Base-by-base conservation (phyloP, 2,797 vertebrate genomes). In the Syngnathus rostellatus region DNA sequence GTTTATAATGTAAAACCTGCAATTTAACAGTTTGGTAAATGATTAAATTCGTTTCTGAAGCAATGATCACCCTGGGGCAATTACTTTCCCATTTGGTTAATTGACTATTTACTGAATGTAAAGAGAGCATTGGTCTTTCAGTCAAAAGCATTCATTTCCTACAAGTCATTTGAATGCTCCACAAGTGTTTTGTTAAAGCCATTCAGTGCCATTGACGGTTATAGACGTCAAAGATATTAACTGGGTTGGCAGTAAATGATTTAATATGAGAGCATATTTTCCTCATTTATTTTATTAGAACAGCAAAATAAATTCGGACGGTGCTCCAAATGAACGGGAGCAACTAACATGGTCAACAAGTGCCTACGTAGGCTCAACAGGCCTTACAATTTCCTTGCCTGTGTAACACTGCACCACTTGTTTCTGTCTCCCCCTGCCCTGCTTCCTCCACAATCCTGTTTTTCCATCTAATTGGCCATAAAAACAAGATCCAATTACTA, bases 391-490 rank as follows among this genome's bases (percentile, higher is more conserved):
- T 66, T 66, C 17, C 46, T 66, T 69, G 79, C 68, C 23, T 57
- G 70, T 76, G 65, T 41, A 39, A 62, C 60, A 73, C 73, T 72
- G 65, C 64, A 66, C 67, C 70, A 60, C 69, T 77, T 57, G 51
- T 60, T 64, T 38, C 77, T 68, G 75, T 70, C 77, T 74, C 65
- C 62, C 76, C 64, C 0, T 45, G 11, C 63, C 64, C 67, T 68
- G 61, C 63, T 10, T 45, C 60, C 10, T 8, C 21, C 25, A 51
- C 66, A 31, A 40, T 64, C 71, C 76, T 74, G 73, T 74, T 77
- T 74, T 78, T 76, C 21, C 40, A 45, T 66, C 60, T 76, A 81
- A 85, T 62, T 57, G 31, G 71, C 77, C 68, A 39, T 81, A 77
- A 82, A 78, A 73, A 72, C 41, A 54, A 63, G 71, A 78, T 78